Conservation (phyloP, 2,888 invertebrate genomes). For the Melinaea menophilus region DNA sequence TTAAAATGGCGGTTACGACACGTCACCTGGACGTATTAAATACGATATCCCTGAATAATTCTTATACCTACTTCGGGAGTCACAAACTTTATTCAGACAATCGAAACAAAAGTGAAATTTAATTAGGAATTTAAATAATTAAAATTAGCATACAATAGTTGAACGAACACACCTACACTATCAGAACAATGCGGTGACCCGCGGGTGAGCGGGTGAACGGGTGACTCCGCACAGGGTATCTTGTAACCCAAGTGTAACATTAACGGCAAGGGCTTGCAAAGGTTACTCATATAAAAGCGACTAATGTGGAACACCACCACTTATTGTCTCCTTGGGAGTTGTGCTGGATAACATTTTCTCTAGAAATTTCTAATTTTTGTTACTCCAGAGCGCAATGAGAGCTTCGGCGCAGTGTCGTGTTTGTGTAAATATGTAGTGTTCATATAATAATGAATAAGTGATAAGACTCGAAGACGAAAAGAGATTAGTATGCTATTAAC, state of each 20-base stretch:
- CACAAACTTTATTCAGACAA: not conserved
- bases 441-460: too few species aligned
- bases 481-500: too few species aligned
- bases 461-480: too few species aligned
- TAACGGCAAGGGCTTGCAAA: constrained; percentile 53
- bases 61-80: too few species aligned
- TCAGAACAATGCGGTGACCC: constrained; percentile 60
- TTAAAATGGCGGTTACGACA: too few species aligned
- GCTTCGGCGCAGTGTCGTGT: too few species aligned
- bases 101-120: constrained; percentile 1
- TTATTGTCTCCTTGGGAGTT: constrained; percentile 31
- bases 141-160: constrained; percentile 39
- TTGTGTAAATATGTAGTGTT: too few species aligned
- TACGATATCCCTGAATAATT: too few species aligned
- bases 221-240: constrained; percentile 66
- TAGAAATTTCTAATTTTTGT: too few species aligned
- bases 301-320: constrained; percentile 47
- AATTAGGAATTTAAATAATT: constrained; percentile 16
- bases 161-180: constrained; percentile 46
- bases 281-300: constrained; percentile 67
- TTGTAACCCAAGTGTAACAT: constrained; percentile 62
- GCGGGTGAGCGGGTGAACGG: constrained; percentile 50
- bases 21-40: too few species aligned
- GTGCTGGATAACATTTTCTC: constrained; percentile 1
- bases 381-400: too few species aligned